Percentiles rank a stretch among this genome's conserved stretches.
These are phyloP conservation scores for Hippocampus comes DNA, from an alignment of 2,113 vertebrate genomes.

Conservation along the genomic window DNA sequence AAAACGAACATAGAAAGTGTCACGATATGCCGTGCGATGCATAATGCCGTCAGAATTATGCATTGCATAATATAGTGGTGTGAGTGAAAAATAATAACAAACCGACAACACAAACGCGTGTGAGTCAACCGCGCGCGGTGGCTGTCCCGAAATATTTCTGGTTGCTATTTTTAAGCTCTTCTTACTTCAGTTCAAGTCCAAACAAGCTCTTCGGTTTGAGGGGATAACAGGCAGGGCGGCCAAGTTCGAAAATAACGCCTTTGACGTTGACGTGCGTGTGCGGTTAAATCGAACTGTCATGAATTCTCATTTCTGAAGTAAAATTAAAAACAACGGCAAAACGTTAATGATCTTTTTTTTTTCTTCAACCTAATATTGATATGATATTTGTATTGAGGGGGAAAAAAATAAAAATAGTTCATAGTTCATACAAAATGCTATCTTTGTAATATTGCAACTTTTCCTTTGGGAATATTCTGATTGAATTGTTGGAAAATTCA, in stretches of 20 bases:
- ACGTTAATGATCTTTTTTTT: neutral
- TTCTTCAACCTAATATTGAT: neutral
- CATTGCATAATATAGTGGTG: neutral
- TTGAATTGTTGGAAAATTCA: neutral
- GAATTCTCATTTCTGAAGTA: neutral
- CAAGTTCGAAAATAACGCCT: slow-evolving; percentile 14
- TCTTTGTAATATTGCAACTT: too few species aligned
- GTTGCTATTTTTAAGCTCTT: neutral
- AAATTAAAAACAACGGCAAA: neutral
- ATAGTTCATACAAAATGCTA: too few species aligned
- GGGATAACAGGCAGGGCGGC: slow-evolving; percentile 6
- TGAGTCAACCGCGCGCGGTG: neutral
- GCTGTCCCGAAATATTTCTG: neutral
- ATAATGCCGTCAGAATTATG: neutral
- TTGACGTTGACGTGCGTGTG: slow-evolving; percentile 15
- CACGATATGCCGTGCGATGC: too few species aligned
- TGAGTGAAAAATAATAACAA: neutral
- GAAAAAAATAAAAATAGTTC: neutral
- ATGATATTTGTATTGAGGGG: neutral
- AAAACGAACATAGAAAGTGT: neutral
- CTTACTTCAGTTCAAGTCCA: neutral
- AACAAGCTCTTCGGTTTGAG: slow-evolving; percentile 1
- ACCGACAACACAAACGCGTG: slow-evolving; percentile 5
- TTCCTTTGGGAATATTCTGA: too few species aligned
- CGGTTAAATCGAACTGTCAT: neutral